A percentile compares a stretch with the other conserved stretches of the same genome.
Evolutionary conservation across 1,140 invertebrate species (phyloP).

Genomic region (Bombus huntii): DNA sequence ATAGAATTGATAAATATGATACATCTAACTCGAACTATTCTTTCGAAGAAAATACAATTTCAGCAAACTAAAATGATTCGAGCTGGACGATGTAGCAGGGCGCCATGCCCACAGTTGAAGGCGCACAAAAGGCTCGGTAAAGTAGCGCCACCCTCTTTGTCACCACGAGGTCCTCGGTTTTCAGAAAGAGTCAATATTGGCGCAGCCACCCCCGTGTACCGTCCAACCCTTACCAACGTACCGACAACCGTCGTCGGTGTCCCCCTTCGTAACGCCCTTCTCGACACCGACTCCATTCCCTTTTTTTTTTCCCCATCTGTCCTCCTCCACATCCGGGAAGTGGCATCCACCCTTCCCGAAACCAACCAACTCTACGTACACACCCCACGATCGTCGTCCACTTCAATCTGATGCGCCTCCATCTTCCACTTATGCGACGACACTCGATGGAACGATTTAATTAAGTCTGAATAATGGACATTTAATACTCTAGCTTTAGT

Average conservation of each 20-base stretch:
- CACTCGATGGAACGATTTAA: constrained; percentile 38
- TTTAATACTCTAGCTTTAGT: constrained; percentile 24
- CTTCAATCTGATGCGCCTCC: constrained; percentile 45
- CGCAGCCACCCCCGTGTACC: constrained; percentile 68
- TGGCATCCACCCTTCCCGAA: constrained; percentile 50
- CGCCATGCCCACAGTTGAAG: constrained; percentile 33
- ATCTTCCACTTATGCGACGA: constrained; percentile 44
- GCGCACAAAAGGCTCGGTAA: constrained; percentile 55
- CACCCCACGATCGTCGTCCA: constrained; percentile 5
- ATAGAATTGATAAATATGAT: neutral
- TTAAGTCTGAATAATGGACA: constrained; percentile 36
- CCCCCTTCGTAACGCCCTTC: constrained; percentile 51
- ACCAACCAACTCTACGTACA: constrained; percentile 2
- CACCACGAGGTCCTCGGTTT: constrained; percentile 54
- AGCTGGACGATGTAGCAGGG: constrained; percentile 16
- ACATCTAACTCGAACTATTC: neutral
- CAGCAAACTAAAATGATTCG: neutral
- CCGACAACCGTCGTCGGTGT: constrained; percentile 28
- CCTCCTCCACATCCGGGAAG: constrained; percentile 55
- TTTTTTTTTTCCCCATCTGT: constrained; percentile 44
- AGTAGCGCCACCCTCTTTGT: constrained; percentile 68
- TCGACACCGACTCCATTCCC: constrained; percentile 36
- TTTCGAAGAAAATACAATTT: neutral
- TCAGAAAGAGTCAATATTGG: constrained; percentile 76
- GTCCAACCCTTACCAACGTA: constrained; percentile 60